Evolutionary conservation across 1,140 invertebrate genomes (phyloP).

Genomic region (Euwallacea fornicatus): DNA sequence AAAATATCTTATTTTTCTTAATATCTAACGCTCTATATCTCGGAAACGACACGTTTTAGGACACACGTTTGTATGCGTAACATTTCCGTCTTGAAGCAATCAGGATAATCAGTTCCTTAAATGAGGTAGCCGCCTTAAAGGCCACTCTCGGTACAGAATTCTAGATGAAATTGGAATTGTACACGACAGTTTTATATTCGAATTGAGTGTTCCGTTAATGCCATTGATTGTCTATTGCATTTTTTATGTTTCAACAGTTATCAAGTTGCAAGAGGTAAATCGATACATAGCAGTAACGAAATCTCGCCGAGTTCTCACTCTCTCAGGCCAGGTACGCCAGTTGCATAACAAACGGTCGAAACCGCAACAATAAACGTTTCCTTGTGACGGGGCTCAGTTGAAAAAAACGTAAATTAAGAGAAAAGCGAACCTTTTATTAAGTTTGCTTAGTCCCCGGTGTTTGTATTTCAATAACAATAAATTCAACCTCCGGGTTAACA

Average conservation of each 20-base stretch:
- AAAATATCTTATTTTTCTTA: too few species aligned
- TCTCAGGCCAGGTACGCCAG: background rate
- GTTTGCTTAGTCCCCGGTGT: slow-evolving; percentile 1
- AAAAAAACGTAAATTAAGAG: slow-evolving; percentile 10
- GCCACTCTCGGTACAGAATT: too few species aligned
- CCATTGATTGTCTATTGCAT: background rate
- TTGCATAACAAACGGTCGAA: background rate
- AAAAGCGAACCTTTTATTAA: slow-evolving; percentile 6
- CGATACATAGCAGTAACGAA: background rate
- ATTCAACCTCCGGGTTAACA: slow-evolving; percentile 8
- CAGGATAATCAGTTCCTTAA: too few species aligned
- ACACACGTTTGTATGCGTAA: too few species aligned
- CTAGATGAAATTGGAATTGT: too few species aligned
- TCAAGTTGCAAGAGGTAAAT: background rate
- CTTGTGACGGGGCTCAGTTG: background rate
- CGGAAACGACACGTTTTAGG: too few species aligned
- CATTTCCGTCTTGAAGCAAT: too few species aligned
- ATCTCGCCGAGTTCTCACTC: background rate
- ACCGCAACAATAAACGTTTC: too few species aligned
- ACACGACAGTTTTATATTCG: too few species aligned
- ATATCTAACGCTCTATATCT: too few species aligned
- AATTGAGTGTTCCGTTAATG: too few species aligned
- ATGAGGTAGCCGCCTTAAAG: too few species aligned
- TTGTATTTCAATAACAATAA: slow-evolving; percentile 16
- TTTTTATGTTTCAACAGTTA: background rate